phyloP scores from a whole-genome alignment of 2,797 vertebrate genomes.

The Leontopithecus rosalia region DNA sequence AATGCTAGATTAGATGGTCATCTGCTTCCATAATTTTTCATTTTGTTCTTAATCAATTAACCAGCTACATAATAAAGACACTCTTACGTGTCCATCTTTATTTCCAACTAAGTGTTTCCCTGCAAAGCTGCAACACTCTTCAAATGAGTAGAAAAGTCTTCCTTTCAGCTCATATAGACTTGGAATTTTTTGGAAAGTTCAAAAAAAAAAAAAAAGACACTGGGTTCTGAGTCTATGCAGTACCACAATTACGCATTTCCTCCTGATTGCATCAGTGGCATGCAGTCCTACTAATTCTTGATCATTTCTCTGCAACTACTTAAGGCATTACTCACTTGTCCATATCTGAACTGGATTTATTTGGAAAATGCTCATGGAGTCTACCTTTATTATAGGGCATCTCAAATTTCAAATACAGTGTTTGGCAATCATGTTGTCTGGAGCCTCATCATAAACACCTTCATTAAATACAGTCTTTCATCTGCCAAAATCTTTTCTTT shows the following conservation, averaged over 20 bases:
- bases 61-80: neutral
- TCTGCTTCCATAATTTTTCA: neutral
- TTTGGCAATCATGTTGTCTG: neutral
- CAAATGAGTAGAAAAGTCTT: neutral
- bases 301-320: neutral
- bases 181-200: neutral
- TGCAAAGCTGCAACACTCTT: neutral
- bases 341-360: constrained; percentile 47
- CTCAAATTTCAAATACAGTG: constrained; percentile 57
- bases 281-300: neutral
- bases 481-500: constrained; percentile 1
- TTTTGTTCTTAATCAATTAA: constrained; percentile 8
- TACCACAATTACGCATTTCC: neutral
- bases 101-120: constrained; percentile 4
- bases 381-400: constrained; percentile 37
- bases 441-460: constrained; percentile 29
- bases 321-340: neutral
- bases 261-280: neutral
- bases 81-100: neutral
- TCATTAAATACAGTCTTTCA: constrained; percentile 14
- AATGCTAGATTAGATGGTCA: neutral
- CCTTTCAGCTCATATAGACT: neutral
- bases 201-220: neutral
- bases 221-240: neutral
- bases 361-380: constrained; percentile 30